Conservation (phyloP, 2,113 vertebrate genomes). For the Mustelus asterias region DNA sequence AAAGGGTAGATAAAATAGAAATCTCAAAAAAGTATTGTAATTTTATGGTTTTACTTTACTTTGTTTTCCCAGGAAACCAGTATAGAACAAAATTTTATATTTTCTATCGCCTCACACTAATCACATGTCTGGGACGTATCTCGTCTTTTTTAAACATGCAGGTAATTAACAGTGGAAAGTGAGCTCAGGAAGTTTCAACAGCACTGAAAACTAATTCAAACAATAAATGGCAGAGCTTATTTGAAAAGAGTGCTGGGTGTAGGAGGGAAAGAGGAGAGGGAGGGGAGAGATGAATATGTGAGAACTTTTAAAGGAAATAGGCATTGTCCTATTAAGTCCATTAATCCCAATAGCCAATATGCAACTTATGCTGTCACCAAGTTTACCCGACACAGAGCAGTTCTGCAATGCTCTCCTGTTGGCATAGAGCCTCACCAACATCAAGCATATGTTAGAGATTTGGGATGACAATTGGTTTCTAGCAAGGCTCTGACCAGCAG, state of each 20-base stretch:
- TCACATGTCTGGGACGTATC: not conserved
- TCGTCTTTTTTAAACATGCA: not conserved
- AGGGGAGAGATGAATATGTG: not conserved
- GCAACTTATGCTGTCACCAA: not conserved
- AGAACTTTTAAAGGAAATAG: not conserved
- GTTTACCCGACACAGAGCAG: not conserved
- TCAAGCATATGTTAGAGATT: not conserved
- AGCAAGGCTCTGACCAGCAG: not conserved
- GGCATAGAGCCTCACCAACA: not conserved
- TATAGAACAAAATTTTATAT: not conserved
- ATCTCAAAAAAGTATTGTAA: not conserved
- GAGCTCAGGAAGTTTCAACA: not conserved
- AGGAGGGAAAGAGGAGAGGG: not conserved
- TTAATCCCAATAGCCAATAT: not conserved
- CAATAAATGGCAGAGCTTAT: not conserved
- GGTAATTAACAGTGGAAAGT: not conserved
- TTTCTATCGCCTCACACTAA: not conserved
- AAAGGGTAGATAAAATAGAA: not conserved
- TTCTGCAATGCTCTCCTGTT: not conserved
- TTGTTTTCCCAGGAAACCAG: not conserved
- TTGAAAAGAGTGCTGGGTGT: not conserved
- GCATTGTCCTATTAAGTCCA: not conserved
- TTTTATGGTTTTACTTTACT: not conserved
- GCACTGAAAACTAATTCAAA: not conserved
- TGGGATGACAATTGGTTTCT: not conserved